A percentile compares a stretch with the other conserved stretches of the same genome.
These are phyloP conservation scores for Dromiciops gliroides DNA, from an alignment of 2,113 vertebrate species.

Conservation along the genomic window DNA sequence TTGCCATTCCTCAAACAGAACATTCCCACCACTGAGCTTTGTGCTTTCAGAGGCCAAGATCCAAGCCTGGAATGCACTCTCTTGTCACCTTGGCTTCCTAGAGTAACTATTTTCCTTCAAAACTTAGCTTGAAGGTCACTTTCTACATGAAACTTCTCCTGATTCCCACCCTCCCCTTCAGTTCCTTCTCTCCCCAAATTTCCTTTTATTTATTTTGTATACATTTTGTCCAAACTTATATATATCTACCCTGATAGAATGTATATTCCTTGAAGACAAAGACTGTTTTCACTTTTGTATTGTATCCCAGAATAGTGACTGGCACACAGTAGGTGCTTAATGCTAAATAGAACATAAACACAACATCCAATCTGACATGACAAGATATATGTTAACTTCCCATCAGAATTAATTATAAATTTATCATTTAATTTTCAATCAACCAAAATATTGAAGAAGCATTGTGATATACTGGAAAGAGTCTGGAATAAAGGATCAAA, in stretches of 20 bases:
- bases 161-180: neutral
- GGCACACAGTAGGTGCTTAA: neutral
- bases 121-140: neutral
- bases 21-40: neutral
- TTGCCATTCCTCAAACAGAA: neutral
- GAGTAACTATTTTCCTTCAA: neutral
- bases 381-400: neutral
- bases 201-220: neutral
- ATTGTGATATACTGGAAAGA: neutral
- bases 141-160: neutral
- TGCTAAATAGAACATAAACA: neutral
- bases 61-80: neutral
- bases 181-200: neutral
- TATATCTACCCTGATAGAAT: too few relatives aligned
- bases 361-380: neutral
- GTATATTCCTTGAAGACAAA: neutral
- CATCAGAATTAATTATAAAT: neutral
- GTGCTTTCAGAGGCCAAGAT: neutral
- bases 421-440: neutral
- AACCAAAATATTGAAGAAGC: neutral
- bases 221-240: neutral
- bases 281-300: neutral
- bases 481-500: neutral
- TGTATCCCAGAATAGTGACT: neutral
- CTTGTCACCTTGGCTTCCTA: neutral